Evolutionary conservation across 2,113 vertebrate genomes (phyloP), one percentile per base, ranked within the genome.

Genomic region (Sylvietta virens): DNA sequence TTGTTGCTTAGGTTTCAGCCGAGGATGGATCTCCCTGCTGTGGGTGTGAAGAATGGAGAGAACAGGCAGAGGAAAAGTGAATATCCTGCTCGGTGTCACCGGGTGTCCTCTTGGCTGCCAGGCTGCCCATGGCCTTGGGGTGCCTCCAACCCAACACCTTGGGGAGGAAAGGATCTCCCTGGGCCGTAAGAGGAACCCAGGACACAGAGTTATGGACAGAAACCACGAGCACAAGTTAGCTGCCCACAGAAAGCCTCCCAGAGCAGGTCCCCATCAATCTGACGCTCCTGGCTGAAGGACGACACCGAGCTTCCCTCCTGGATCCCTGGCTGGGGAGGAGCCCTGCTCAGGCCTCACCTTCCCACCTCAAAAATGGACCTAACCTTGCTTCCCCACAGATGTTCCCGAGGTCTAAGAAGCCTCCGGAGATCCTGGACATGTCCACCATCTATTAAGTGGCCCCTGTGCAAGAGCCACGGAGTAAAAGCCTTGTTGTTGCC

Each of bases 381-480:
- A 22, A 72, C 1, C 1, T 19, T 71, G 7, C 56, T 28, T 83
- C 42, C 27, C 35, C 20, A 44, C 1, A 33, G 62, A 23, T 4
- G 5, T 15, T 50, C 50, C 40, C 1, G 2, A 70, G 65, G 26
- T 42, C 60, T 17, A 7, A 62, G 81, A 35, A 80, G 62, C 78
- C 22, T 5, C 8, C 48, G 10, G 45, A 92, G 73, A 65, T n/a
- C 47, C 45, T 0, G 1, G 18, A 11, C 9, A 7, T 0, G 0
- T 10, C 9, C 11, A 7, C 12, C 44, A 3, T 0, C 0, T 4
- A 6, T 33, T 6, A 26, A 69, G 48, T 0, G 5, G 10, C 24
- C 22, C 27, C 74, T 18, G 39, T 6, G 26, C 42, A 19, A 70
- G 8, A 45, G 13, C 27, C 50, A 13, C 7, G 0, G 13, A 60